Base-by-base conservation (phyloP, 92 coral and sea anemone genomes). In the Hydrozoanthus gracilis region DNA sequence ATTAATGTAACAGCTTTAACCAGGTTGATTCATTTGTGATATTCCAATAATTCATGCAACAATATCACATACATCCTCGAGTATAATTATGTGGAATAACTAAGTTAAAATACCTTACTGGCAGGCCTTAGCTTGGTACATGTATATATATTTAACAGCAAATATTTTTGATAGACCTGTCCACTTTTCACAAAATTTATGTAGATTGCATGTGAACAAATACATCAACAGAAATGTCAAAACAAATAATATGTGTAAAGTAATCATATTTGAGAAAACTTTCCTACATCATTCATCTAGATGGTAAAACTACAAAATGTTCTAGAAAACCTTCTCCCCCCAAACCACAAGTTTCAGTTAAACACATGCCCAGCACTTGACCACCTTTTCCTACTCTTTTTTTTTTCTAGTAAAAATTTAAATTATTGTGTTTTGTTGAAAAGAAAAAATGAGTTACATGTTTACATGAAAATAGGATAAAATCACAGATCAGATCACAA, bases 321-420 rank as follows among this genome's bases (percentile, higher is more conserved):
- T 65, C 71, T 65, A 44, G 71, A 65, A 65, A 65, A 65, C 71
- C n/a, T n/a, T 5, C 71, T 3, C 71, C 71, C 71, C 20, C 71
- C 71, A 65, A 20, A 65, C n/a, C n/a, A n/a, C n/a, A n/a, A n/a
- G n/a, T 65, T 65, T 65, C 71, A 65, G 71, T 4, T 65, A n/a
- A 65, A 65, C 71, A 65, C 71, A 65, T 65, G 71, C 71, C 71
- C 71, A 65, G 71, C 71, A 65, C 71, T 65, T 65, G 71, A 3
- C 71, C 71, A 65, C 71, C 71, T 65, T 12, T 65, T 65, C 35
- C 71, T 10, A 65, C 71, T 12, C 71, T 12, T 4, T 15, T 15
- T 65, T 4, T 15, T 15, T 65, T n/a, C 20, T 15, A n/a, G 3
- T 65, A 12, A 65, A 12, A 12, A 4, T 65, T 65, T 15, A n/a